Evolutionary conservation across 2,888 invertebrate species (phyloP).

Genomic region (Mesorhabditis spiculigera): DNA sequence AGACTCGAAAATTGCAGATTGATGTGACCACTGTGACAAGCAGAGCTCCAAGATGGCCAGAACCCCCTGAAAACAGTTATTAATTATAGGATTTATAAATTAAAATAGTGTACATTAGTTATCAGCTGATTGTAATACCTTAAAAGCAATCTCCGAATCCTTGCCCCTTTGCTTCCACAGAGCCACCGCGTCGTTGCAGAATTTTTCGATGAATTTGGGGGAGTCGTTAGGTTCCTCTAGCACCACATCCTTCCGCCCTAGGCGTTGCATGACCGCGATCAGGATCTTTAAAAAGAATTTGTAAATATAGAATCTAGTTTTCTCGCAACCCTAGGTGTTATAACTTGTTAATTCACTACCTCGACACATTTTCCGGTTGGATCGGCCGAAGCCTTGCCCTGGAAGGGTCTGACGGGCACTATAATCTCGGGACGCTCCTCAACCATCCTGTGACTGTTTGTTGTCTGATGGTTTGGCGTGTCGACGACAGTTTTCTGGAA

Average conservation of each 20-base stretch:
- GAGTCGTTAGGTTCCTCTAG: not conserved
- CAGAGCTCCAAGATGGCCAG: slow-evolving; percentile 44
- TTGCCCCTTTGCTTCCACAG: slow-evolving; percentile 36
- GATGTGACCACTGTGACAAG: slow-evolving; percentile 29
- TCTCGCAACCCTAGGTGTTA: not conserved
- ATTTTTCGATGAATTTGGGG: not conserved
- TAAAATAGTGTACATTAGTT: not conserved
- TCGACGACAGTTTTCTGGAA: slow-evolving; percentile 4
- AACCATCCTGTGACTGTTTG: too few relatives aligned
- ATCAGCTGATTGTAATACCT: slow-evolving; percentile 15
- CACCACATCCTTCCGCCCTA: slow-evolving; percentile 1
- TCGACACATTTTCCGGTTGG: not conserved
- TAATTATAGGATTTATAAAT: not conserved
- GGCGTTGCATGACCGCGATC: not conserved
- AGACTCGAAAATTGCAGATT: slow-evolving; percentile 32
- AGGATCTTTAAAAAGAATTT: not conserved
- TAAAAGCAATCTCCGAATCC: slow-evolving; percentile 39
- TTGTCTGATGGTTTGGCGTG: not conserved
- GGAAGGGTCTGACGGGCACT: not conserved
- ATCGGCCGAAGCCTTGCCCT: not conserved
- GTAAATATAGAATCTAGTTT: not conserved
- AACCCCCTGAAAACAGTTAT: slow-evolving; percentile 35
- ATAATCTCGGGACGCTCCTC: not conserved
- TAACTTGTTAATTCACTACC: not conserved
- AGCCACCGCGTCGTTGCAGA: slow-evolving; percentile 1